Conservation (phyloP, 2,888 invertebrate species). For the Dasypogon diadema region DNA sequence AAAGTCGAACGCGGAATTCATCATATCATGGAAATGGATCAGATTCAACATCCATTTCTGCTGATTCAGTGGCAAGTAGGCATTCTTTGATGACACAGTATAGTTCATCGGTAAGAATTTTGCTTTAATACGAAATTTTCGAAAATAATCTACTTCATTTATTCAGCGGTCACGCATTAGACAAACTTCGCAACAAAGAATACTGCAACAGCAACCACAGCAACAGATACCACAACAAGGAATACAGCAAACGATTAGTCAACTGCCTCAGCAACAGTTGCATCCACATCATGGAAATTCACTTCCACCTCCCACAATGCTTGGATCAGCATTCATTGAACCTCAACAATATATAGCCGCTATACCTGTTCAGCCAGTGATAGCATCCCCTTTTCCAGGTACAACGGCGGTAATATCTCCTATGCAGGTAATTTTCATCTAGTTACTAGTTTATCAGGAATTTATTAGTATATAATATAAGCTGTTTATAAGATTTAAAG, state of each 20-base stretch:
- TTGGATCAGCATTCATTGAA: slow-evolving; percentile 68
- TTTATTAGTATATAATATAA: too few species aligned
- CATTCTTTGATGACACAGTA: slow-evolving; percentile 70
- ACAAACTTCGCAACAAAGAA: slow-evolving; percentile 60
- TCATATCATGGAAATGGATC: slow-evolving; percentile 66
- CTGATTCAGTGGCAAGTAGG: slow-evolving; percentile 76
- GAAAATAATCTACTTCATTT: background rate
- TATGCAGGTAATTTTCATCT: slow-evolving; percentile 60
- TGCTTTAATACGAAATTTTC: background rate
- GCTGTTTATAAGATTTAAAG: too few species aligned
- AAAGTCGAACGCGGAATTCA: slow-evolving; percentile 63
- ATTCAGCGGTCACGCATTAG: slow-evolving; percentile 61
- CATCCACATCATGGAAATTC: slow-evolving; percentile 43
- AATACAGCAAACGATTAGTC: slow-evolving; percentile 59
- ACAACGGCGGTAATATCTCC: slow-evolving; percentile 67
- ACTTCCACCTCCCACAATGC: slow-evolving; percentile 60
- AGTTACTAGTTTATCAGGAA: too few species aligned
- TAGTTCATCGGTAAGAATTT: slow-evolving; percentile 68
- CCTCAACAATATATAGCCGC: slow-evolving; percentile 72
- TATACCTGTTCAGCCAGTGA: slow-evolving; percentile 73
- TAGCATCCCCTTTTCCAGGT: slow-evolving; percentile 69
- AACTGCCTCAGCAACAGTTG: slow-evolving; percentile 58
- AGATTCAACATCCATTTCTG: slow-evolving; percentile 76
- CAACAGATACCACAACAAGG: slow-evolving; percentile 59
- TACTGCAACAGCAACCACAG: slow-evolving; percentile 59